These are phyloP conservation scores for Macaca nemestrina DNA, from an alignment of 2,113 vertebrate genomes.

Conservation along the genomic window DNA sequence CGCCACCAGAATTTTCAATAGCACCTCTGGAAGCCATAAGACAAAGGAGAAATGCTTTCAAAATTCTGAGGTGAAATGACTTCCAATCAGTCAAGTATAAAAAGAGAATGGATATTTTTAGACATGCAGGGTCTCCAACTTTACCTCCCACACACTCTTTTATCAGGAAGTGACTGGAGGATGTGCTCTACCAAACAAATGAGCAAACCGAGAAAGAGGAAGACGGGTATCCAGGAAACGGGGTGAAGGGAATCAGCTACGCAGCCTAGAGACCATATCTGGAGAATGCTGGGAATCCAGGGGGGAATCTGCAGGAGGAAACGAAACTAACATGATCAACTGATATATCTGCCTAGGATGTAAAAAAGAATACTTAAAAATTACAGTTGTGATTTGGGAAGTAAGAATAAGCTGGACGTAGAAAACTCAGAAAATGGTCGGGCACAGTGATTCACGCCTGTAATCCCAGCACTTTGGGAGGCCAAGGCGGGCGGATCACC, in stretches of 20 bases:
- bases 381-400: background rate
- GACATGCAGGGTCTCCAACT: background rate
- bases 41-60: background rate
- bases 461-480: too few relatives aligned
- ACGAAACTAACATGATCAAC: background rate
- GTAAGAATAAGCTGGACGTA: background rate
- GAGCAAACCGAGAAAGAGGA: conserved; percentile 27
- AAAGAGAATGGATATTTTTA: conserved; percentile 42
- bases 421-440: background rate
- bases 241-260: background rate
- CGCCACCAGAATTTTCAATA: background rate
- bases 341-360: background rate
- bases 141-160: conserved; percentile 3
- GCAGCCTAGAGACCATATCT: background rate
- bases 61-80: conserved; percentile 12
- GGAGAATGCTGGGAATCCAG: background rate
- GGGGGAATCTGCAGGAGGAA: background rate
- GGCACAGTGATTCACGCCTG: too few relatives aligned
- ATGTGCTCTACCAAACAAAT: background rate
- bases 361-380: background rate
- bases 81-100: background rate
- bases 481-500: too few relatives aligned
- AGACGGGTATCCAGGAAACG: background rate
- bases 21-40: background rate
- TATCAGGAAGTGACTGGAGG: conserved; percentile 5